Base-by-base conservation (phyloP, 1,140 invertebrate species). In the Monomorium pharaonis region DNA sequence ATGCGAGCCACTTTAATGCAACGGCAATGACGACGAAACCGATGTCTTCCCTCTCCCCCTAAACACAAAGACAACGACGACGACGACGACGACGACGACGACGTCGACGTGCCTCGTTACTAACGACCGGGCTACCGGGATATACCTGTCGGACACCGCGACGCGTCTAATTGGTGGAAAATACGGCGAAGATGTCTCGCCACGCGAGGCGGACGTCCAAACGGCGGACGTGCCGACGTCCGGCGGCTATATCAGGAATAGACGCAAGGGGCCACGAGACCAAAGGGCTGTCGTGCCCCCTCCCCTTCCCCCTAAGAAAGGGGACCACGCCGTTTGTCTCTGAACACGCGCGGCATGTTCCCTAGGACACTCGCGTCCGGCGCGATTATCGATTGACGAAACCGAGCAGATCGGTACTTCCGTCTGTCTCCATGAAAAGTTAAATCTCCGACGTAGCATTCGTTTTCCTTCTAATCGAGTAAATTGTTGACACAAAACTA, bases 111-210 rank as follows among this genome's bases (percentile, higher is more conserved):
- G 77, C 56, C 56, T 86, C 77, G 88, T 89, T 90, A 88, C 88
- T 88, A 90, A 90, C 77, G 89, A 90, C 70, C 88, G 27, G 14
- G 76, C 49, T 80, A 49, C 72, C 86, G 86, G 86, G 86, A 90
- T 90, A 90, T 90, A 90, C 88, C 86, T 90, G 89, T 90, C 89
- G 86, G 88, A 81, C 86, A 72, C 83, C 80, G 77, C 88, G 91
- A 91, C 90, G 88, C 80, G 89, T 92, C 89, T 92, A 93, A 93
- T 93, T 90, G 92, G 85, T 89, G 88, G 90, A 92, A 93, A 93
- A 93, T 93, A 92, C 89, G 86, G 77, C 90, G 77, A 67, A 85
- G 88, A 90, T 76, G 80, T 85, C 76, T 24, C 51, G 56, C 88
- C 88, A 86, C 88, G 87, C 88, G 78, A 89, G 86, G 83, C 88